Evolutionary conservation across 2,113 vertebrate species (phyloP), one percentile per base, ranked within the genome.

Genomic region (Orycteropus afer): DNA sequence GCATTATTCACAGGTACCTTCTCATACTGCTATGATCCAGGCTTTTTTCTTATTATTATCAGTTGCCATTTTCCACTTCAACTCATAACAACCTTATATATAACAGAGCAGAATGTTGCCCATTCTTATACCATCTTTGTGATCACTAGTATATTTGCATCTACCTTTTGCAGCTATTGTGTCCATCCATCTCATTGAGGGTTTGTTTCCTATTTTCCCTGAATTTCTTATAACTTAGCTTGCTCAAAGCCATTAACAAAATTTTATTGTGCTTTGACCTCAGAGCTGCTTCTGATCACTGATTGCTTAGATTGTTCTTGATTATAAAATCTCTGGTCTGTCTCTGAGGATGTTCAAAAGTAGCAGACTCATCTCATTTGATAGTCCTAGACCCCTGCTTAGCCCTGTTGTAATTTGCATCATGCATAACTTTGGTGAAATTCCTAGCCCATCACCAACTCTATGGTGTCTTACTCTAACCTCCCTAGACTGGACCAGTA

Each of bases 211-310:
- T 32, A 85, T 9, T 45, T 87, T 79, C 27, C 6, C 55, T 37
- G 37, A 90, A 20, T 76, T 90, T 63, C 86, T 84, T 25, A 45
- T 88, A 87, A 92, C 14, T 76, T 76, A 7, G 6, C 40, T 92
- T 76, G 32, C 49, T 86, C 40, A 27, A 73, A 76, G 29, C 20
- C 37, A 71, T 73, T 88, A 71, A 49, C 55, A 81, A 95, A 93
- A 87, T 82, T 73, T 67, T 45, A 37, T 79, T 89, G 5, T n/a
- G 37, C 67, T 10, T 85, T 71, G 15, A 51, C 37, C 71, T 92
- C 42, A 67, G 29, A 90, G 57, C 42, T 85, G 40, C 65, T 71
- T 93, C 59, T 82, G 29, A 92, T 42, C 81, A 96, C 27, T n/a
- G 40, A 37, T 14, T 29, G 11, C 15, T 78, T 77, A 34, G 18